Conservation (phyloP, 2,113 vertebrate genomes). For the Leptocoma aspasia region DNA sequence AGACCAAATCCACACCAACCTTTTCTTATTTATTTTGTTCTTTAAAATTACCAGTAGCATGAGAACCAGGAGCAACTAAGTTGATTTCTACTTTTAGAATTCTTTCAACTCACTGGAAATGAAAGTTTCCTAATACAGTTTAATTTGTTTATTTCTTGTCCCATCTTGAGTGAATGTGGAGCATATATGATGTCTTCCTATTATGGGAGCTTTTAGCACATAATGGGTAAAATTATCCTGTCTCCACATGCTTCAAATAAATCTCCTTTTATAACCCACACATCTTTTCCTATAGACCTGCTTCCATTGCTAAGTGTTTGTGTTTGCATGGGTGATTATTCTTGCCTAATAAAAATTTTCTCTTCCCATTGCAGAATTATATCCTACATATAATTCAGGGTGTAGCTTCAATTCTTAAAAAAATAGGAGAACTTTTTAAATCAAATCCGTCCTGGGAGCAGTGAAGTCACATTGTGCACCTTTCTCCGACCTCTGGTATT, state of each 20-base stretch:
- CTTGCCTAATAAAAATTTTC: neutral
- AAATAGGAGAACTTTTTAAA: neutral
- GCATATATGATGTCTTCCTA: neutral
- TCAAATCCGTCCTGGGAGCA: neutral
- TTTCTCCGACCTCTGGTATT: neutral
- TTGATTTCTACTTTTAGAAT: neutral
- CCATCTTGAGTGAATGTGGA: neutral
- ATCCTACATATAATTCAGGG: neutral
- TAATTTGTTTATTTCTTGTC: neutral
- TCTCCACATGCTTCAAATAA: neutral
- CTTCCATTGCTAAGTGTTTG: neutral
- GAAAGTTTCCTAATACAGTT: neutral
- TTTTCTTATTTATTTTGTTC: neutral
- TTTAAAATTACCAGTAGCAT: neutral
- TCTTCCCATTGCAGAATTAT: neutral
- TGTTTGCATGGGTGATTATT: neutral
- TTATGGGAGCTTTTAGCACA: neutral
- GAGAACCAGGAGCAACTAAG: neutral
- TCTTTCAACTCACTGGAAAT: neutral
- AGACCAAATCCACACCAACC: neutral
- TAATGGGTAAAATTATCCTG: neutral
- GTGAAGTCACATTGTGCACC: neutral
- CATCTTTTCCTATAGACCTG: neutral
- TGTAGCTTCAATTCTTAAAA: neutral
- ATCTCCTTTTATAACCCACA: neutral